These are phyloP conservation scores for Drosophila picticornis DNA, from an alignment of 2,888 invertebrate species.

Conservation along the genomic window DNA sequence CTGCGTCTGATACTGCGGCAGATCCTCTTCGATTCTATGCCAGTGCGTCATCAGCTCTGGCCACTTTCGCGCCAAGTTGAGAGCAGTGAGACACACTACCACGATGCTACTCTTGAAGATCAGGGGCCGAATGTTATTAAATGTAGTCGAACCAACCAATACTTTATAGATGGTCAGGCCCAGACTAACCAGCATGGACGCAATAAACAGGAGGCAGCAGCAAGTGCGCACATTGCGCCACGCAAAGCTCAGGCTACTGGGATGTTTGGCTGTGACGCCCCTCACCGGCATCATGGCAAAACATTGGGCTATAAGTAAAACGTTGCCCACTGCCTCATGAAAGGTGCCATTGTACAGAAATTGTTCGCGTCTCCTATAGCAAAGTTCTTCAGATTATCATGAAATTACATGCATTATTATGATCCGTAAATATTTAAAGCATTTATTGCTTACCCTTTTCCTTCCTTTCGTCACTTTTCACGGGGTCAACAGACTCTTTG, in stretches of 20 bases:
- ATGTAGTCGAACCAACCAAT: constrained; percentile 70
- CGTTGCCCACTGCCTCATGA: constrained; percentile 83
- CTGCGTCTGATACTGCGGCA: constrained; percentile 81
- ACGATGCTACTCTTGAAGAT: constrained; percentile 81
- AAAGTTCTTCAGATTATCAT: constrained; percentile 2
- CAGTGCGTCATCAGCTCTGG: constrained; percentile 86
- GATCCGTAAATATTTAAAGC: not conserved
- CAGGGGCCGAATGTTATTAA: constrained; percentile 82
- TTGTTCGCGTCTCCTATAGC: constrained; percentile 53
- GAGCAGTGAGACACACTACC: constrained; percentile 79
- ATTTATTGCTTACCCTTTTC: constrained; percentile 2
- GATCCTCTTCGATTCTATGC: constrained; percentile 85
- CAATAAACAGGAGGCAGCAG: constrained; percentile 71
- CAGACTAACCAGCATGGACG: constrained; percentile 57
- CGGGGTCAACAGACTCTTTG: constrained; percentile 42
- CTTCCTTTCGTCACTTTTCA: constrained; percentile 20
- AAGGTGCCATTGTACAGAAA: constrained; percentile 83
- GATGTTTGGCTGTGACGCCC: constrained; percentile 85
- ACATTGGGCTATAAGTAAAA: constrained; percentile 85
- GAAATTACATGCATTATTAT: not conserved
- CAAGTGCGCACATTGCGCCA: constrained; percentile 80
- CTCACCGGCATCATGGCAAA: constrained; percentile 87
- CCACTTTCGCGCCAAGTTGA: constrained; percentile 86
- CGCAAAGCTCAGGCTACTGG: constrained; percentile 84
- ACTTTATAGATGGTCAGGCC: constrained; percentile 71